A percentile compares a stretch with the other conserved stretches of the same genome.
These are phyloP conservation scores for Cettia cetti DNA, from an alignment of 2,113 vertebrate species.

Conservation along the genomic window DNA sequence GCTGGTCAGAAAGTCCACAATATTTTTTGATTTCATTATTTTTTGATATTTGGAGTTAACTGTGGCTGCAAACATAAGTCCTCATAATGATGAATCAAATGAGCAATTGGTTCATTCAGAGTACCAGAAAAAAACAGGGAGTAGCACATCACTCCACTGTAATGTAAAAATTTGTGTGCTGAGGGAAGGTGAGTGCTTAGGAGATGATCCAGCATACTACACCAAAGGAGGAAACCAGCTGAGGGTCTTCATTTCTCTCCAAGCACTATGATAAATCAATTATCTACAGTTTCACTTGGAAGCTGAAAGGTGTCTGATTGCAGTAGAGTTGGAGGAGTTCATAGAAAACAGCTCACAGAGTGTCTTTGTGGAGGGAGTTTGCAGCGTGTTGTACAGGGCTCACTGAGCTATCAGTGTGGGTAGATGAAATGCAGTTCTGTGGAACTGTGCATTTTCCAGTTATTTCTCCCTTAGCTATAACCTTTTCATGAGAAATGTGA, in stretches of 20 bases:
- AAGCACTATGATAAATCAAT: background rate
- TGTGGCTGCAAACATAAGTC: background rate
- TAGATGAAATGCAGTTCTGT: background rate
- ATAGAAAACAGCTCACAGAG: background rate
- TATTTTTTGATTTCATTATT: background rate
- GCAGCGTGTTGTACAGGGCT: background rate
- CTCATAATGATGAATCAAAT: background rate
- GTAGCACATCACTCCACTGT: background rate
- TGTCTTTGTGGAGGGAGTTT: background rate
- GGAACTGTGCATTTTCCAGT: background rate
- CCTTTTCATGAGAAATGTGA: background rate
- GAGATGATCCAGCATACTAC: background rate
- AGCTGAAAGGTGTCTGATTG: background rate
- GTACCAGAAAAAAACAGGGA: background rate
- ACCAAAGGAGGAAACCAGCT: background rate
- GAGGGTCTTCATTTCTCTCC: background rate
- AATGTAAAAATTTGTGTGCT: background rate
- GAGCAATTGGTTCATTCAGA: background rate
- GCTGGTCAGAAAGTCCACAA: background rate
- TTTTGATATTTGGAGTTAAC: background rate
- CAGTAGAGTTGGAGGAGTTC: background rate
- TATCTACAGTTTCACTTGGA: background rate
- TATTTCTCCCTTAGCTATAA: background rate
- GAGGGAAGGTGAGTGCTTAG: background rate
- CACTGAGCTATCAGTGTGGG: background rate